Percentiles rank a stretch among this genome's conserved stretches.
Conservation (phyloP, 2,113 vertebrate species). For the Mormyrus lacerda region DNA sequence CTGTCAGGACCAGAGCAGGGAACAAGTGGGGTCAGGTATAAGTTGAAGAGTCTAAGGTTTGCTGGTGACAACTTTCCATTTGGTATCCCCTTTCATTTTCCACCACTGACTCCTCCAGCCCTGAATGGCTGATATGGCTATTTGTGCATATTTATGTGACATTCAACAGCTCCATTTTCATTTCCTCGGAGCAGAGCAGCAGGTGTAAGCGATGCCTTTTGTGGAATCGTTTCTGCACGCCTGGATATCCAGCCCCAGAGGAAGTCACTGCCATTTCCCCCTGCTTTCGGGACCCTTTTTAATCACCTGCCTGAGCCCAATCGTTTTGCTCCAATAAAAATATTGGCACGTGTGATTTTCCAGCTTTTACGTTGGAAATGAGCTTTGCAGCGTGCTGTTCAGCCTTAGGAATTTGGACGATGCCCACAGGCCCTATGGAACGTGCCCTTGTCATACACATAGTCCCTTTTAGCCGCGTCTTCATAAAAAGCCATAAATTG, state of each 20-base stretch:
- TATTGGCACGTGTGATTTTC: background rate
- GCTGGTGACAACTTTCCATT: background rate
- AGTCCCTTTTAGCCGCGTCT: background rate
- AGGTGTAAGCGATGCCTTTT: background rate
- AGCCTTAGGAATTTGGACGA: background rate
- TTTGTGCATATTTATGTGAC: background rate
- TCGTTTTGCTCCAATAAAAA: slow-evolving; percentile 12
- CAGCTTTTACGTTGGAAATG: background rate
- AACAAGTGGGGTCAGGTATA: background rate
- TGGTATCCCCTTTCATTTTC: background rate
- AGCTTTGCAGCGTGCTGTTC: background rate
- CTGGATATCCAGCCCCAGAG: background rate
- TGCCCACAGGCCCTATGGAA: background rate
- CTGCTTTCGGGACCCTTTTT: background rate
- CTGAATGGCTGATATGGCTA: background rate
- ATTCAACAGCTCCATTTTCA: background rate
- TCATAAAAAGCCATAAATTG: background rate
- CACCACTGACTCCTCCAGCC: background rate
- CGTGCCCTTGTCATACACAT: background rate
- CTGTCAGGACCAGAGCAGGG: background rate
- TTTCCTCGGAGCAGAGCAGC: background rate
- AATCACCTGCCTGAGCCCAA: background rate
- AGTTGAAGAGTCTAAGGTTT: background rate
- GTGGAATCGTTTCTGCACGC: background rate
- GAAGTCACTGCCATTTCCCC: background rate